Evolutionary conservation across 2,888 invertebrate species (phyloP), one percentile per base, ranked within the genome.

Genomic region (Epistrophe eligans): DNA sequence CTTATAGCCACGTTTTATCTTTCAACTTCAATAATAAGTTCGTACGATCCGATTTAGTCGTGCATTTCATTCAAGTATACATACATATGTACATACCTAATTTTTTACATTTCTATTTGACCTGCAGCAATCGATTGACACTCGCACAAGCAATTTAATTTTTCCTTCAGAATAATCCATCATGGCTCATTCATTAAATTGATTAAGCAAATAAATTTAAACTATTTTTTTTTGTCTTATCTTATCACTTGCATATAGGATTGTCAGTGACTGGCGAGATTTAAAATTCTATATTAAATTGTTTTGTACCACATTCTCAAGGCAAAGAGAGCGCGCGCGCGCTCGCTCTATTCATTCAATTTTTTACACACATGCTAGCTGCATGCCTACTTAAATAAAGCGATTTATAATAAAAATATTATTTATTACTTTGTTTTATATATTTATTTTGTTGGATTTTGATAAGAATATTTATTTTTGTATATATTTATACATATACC

Each of bases 161-260:
- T 52, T 43, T 43, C 11, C 43, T 0, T 55, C 15, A 28, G 4
- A 15, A 15, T 28, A 3, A 55, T 55, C 28, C 7, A 24, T 52
- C 11, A 4, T 15, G 17, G 35, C 64, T 70, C 80, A 84, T 84
- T 84, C 80, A 84, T 84, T 70, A 74, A 84, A 71, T 76, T 71
- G 62, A 84, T 80, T 80, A 57, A 70, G 38, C 28, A 32, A 79
- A 76, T 76, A 35, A 52, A 40, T 52, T 52, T 73, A 48, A 70
- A 79, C 40, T 58, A 40, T 52, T 62, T 72, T 58, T 38, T 70
- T 55, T 74, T 74, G 64, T 84, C 84, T 79, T 79, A 84, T 84
- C 84, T 40, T 4, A 28, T 32, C 67, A 38, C 13, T 43, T 43
- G 13, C n/a, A n/a, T 24, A 24, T 24, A 24, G 0, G 6, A 73